Evolutionary conservation across 2,888 invertebrate genomes (phyloP).

Genomic region (Platycnemis pennipes): DNA sequence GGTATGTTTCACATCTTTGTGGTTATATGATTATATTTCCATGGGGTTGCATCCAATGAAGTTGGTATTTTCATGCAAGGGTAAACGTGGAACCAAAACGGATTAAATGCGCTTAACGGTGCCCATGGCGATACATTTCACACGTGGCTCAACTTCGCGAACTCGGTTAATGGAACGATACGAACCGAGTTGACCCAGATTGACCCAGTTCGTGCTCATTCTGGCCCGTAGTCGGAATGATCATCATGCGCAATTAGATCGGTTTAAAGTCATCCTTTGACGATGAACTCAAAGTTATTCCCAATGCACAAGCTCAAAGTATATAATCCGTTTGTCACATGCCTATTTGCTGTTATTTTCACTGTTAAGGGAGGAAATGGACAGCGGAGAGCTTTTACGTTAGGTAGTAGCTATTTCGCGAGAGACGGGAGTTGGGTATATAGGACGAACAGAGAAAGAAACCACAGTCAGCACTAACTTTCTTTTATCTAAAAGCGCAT

Average conservation of each 20-base stretch:
- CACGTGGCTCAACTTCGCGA: background rate
- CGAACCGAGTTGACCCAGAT: background rate
- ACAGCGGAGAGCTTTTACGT: too few relatives aligned
- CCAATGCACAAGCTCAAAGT: background rate
- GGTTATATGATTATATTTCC: background rate
- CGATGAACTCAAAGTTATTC: background rate
- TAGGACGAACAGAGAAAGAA: too few relatives aligned
- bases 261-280: background rate
- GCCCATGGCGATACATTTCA: background rate
- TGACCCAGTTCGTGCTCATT: background rate
- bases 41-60: background rate
- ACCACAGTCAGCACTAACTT: too few relatives aligned
- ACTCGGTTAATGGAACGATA: background rate
- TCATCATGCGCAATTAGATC: background rate
- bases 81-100: background rate
- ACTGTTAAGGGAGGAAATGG: too few relatives aligned
- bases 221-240: background rate
- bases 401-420: too few relatives aligned
- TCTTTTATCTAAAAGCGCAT: too few relatives aligned
- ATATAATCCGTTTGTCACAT: background rate
- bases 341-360: too few relatives aligned
- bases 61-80: background rate
- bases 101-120: background rate
- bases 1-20: background rate
- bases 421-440: too few relatives aligned